These are phyloP conservation scores for Matsumyia berberina DNA, from an alignment of 2,888 invertebrate species.

Conservation along the genomic window DNA sequence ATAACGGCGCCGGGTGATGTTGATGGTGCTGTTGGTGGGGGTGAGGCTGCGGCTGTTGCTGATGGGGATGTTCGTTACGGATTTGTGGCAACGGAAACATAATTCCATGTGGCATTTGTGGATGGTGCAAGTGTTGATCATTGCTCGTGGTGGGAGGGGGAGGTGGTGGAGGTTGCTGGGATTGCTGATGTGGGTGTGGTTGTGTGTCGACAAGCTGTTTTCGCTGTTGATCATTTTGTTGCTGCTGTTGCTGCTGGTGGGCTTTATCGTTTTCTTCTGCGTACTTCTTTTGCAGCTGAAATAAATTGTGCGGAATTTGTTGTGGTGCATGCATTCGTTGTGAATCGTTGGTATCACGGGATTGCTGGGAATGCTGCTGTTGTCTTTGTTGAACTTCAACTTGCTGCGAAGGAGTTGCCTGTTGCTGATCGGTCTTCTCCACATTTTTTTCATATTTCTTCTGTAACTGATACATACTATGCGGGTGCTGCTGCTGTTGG, in stretches of 20 bases:
- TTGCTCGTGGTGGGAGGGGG: conserved; percentile 78
- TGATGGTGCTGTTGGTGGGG: conserved; percentile 81
- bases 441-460: conserved; percentile 82
- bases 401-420: conserved; percentile 79
- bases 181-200: conserved; percentile 80
- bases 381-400: conserved; percentile 79
- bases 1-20: conserved; percentile 82
- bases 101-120: conserved; percentile 83
- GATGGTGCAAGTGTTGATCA: conserved; percentile 82
- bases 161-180: conserved; percentile 81
- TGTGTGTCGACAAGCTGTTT: conserved; percentile 81
- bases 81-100: conserved; percentile 82
- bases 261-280: conserved; percentile 81
- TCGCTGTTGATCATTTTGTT: conserved; percentile 78
- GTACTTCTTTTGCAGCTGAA: conserved; percentile 81
- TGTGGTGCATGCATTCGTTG: conserved; percentile 80
- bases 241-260: conserved; percentile 81
- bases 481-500: conserved; percentile 80
- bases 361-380: conserved; percentile 76
- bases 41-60: conserved; percentile 81
- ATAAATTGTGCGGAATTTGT: conserved; percentile 81
- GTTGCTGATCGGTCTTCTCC: conserved; percentile 80
- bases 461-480: conserved; percentile 83
- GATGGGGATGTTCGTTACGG: conserved; percentile 80
- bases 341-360: conserved; percentile 58